These are phyloP conservation scores for Prionace glauca DNA, from an alignment of 2,797 vertebrate species.

Conservation along the genomic window DNA sequence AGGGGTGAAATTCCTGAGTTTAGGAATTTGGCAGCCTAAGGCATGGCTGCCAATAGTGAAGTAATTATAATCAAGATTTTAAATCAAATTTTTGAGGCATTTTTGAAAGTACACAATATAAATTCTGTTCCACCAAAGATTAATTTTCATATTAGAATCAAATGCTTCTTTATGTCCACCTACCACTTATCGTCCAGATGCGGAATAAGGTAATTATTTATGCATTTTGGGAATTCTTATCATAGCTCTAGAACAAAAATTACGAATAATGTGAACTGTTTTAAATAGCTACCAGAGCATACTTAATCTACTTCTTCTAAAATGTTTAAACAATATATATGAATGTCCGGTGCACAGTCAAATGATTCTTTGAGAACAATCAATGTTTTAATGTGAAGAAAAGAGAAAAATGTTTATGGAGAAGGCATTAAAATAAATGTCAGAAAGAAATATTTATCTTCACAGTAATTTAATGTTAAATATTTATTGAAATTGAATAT, in stretches of 20 bases:
- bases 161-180: background rate
- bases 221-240: background rate
- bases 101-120: background rate
- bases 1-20: too few species aligned
- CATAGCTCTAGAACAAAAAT: background rate
- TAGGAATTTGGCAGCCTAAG: too few species aligned
- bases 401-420: background rate
- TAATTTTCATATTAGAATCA: background rate
- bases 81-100: background rate
- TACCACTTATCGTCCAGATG: background rate
- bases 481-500: slow-evolving; percentile 10
- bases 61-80: background rate
- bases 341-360: background rate
- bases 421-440: background rate
- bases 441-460: background rate
- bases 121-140: background rate
- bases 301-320: background rate
- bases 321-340: slow-evolving; percentile 2
- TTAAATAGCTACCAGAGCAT: background rate
- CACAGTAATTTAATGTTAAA: background rate
- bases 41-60: too few species aligned
- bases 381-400: background rate
- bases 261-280: background rate
- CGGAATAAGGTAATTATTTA: background rate
- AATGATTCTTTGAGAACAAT: background rate